These are phyloP conservation scores for Strigamia crassipes DNA, from an alignment of 2,888 invertebrate genomes.

Conservation along the genomic window DNA sequence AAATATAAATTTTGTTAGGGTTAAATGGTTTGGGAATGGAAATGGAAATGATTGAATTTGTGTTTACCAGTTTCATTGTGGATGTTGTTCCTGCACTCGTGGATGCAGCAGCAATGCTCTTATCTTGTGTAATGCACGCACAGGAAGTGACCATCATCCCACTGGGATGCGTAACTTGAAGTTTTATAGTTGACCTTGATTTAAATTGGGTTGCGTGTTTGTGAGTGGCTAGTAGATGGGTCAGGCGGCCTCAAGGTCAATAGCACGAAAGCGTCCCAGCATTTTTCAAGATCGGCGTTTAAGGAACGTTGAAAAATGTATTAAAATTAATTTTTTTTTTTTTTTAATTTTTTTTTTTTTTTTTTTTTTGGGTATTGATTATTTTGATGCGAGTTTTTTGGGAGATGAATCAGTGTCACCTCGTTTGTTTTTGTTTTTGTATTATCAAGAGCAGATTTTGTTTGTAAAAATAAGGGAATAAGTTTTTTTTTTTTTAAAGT, in stretches of 20 bases:
- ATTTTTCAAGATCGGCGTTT: conserved; percentile 1
- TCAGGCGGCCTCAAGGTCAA: conserved; percentile 48
- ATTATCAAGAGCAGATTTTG: background rate
- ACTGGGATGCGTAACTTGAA: background rate
- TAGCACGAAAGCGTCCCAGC: conserved; percentile 42
- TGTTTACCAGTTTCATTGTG: conserved; percentile 43
- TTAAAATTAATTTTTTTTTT: background rate
- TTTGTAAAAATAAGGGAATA: no score
- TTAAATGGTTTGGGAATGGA: no score
- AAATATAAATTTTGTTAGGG: background rate
- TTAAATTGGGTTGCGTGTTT: conserved; percentile 36
- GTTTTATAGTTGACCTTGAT: conserved; percentile 44
- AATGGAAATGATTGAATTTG: background rate
- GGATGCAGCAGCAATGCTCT: background rate
- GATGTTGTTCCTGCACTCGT: background rate
- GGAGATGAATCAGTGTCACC: background rate
- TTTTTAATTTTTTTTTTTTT: conserved; percentile 1
- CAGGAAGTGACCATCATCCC: conserved; percentile 3
- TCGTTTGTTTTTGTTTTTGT: background rate
- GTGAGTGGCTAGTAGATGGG: conserved; percentile 46
- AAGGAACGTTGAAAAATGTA: background rate
- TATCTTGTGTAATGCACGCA: background rate
- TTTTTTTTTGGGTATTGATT: background rate
- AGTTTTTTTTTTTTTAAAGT: background rate
- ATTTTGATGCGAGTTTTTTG: background rate